Percentiles rank a stretch among this genome's conserved stretches.
phyloP scores from a whole-genome alignment of 2,113 vertebrate genomes.

The Suncus etruscus region DNA sequence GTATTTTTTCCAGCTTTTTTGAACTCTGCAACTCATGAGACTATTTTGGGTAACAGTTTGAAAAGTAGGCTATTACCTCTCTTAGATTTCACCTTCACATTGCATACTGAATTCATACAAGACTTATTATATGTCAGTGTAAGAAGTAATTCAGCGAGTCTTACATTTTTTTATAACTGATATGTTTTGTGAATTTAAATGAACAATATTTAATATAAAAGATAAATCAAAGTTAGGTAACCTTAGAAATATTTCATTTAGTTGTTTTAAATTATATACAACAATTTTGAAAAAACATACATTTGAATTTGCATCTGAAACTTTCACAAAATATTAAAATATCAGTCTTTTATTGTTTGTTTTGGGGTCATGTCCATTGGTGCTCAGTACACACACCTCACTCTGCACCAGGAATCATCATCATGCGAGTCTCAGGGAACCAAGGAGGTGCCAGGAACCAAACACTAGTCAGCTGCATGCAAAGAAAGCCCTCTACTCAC shows the following conservation, averaged over 20 bases:
- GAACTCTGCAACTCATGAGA: background rate
- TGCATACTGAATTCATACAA: constrained; percentile 11
- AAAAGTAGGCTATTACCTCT: background rate
- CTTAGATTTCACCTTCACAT: constrained; percentile 26
- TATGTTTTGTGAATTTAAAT: constrained; percentile 71
- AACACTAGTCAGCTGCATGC: no score
- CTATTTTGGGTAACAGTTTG: background rate
- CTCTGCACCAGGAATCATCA: no score
- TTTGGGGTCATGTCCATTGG: no score
- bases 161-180: constrained; percentile 65
- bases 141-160: constrained; percentile 52
- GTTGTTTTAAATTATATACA: constrained; percentile 71
- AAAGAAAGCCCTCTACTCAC: no score
- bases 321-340: constrained; percentile 62
- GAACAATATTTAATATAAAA: constrained; percentile 76
- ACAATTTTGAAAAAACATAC: constrained; percentile 65
- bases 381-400: no score
- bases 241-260: constrained; percentile 74
- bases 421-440: no score
- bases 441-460: no score
- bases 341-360: no score
- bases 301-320: constrained; percentile 62
- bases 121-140: constrained; percentile 51
- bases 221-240: constrained; percentile 73
- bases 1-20: background rate